Evolutionary conservation across 2,888 invertebrate species (phyloP).

Genomic region (Cephus pygmeus): DNA sequence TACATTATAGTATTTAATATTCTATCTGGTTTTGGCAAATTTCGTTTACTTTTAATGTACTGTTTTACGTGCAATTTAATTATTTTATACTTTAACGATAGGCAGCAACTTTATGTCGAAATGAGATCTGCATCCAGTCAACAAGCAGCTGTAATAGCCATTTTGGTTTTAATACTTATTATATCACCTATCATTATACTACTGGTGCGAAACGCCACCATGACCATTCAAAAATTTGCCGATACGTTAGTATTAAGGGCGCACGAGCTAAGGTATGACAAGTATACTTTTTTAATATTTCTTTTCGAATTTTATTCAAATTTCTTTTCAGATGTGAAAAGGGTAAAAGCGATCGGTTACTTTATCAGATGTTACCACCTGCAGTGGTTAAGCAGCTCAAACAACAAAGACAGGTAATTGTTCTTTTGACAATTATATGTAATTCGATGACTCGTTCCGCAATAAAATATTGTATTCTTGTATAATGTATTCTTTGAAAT

Average conservation of each 20-base stretch:
- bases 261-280: conserved; percentile 63
- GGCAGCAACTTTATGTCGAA: conserved; percentile 66
- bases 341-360: conserved; percentile 70
- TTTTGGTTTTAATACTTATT: conserved; percentile 67
- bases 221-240: conserved; percentile 71
- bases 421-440: not conserved
- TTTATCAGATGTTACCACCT: conserved; percentile 71
- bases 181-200: conserved; percentile 70
- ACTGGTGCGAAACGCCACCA: conserved; percentile 69
- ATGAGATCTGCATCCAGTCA: conserved; percentile 67
- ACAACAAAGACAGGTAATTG: conserved; percentile 66
- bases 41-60: not conserved
- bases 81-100: conserved; percentile 45
- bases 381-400: conserved; percentile 70
- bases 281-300: not conserved
- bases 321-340: conserved; percentile 62
- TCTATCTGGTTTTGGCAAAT: not conserved
- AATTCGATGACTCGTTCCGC: not conserved
- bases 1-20: not conserved
- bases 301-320: not conserved
- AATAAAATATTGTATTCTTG: conserved; percentile 11
- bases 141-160: conserved; percentile 65
- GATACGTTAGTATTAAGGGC: conserved; percentile 68
- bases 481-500: not conserved
- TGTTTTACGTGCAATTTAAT: not conserved